Percentiles rank a stretch among this genome's conserved stretches.
phyloP scores from a whole-genome alignment of 2,888 invertebrate species.

The Stenodera caucasica region DNA sequence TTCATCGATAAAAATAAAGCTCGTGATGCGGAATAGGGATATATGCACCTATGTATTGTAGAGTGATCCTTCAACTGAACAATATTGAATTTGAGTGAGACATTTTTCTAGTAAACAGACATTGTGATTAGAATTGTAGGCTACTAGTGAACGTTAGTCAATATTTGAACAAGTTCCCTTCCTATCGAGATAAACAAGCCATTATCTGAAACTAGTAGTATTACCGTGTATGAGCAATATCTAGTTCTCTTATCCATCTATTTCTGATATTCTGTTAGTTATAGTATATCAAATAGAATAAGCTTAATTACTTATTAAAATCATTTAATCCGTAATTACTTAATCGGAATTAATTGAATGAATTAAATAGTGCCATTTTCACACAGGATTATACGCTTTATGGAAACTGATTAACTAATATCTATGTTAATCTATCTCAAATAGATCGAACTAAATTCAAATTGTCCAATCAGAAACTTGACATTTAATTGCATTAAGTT shows the following conservation, averaged over 20 bases:
- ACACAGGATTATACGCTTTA: slow-evolving; percentile 32
- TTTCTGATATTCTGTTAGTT: slow-evolving; percentile 10
- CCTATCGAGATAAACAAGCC: slow-evolving; percentile 31
- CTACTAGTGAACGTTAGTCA: slow-evolving; percentile 33
- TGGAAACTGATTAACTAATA: slow-evolving; percentile 35
- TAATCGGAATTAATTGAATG: slow-evolving; percentile 33
- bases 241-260: slow-evolving; percentile 19
- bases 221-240: slow-evolving; percentile 22
- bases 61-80: slow-evolving; percentile 1
- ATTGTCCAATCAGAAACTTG: slow-evolving; percentile 37
- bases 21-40: neutral
- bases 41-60: too few species aligned
- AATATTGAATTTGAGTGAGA: slow-evolving; percentile 22
- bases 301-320: slow-evolving; percentile 32
- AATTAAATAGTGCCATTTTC: slow-evolving; percentile 27
- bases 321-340: slow-evolving; percentile 31
- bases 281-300: slow-evolving; percentile 23
- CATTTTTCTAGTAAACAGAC: slow-evolving; percentile 33
- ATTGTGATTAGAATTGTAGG: slow-evolving; percentile 35
- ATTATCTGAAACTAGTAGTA: slow-evolving; percentile 27
- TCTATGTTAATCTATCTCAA: slow-evolving; percentile 31
- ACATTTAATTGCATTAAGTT: slow-evolving; percentile 35
- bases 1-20: too few species aligned
- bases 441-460: slow-evolving; percentile 37
- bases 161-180: slow-evolving; percentile 34